Evolutionary conservation across 2,797 vertebrate species (phyloP), one percentile per base, ranked within the genome.

Genomic region (Pangasius macronema): DNA sequence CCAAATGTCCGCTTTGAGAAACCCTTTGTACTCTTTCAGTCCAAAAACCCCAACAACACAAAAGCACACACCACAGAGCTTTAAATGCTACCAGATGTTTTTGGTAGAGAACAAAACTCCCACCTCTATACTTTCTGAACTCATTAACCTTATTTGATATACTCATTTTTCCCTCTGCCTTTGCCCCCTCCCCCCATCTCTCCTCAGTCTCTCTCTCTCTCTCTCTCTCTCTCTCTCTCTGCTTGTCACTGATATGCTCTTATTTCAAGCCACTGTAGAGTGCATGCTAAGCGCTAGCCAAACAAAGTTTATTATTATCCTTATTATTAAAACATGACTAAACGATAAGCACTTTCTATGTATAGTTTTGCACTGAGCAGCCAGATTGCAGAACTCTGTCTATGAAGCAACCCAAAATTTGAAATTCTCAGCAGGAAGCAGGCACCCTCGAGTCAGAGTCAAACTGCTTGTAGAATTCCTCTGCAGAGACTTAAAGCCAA

Each of bases 81-180:
- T 30, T 90, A 92, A 94, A 92, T 59, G 90, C 83, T 92, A 88
- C 90, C 95, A 95, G 93, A 94, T 94, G 94, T 93, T 91, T 87
- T 83, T 68, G 79, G 55, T 87, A 51, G 82, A 77, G 73, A 88
- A 49, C 55, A 82, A 72, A 89, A 80, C 87, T 87, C 88, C 86
- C 88, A 90, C 88, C 86, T 89, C 87, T 75, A 88, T 24, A 76
- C 67, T 92, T 89, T 90, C 85, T 82, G 49, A 89, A 90, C 90
- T 90, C 88, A 92, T 91, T 91, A 90, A 88, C 91, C 90, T 87
- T 39, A 51, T 89, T 90, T 84, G 87, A 88, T 91, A 87, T 68
- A 39, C 84, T 55, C 63, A 49, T 85, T 65, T 77, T 46, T 76
- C 63, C 46, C 73, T 70, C 39, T 30, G 49, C 82, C 77, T 65